phyloP scores from a whole-genome alignment of 1,140 invertebrate species.

The Acromyrmex charruanus region DNA sequence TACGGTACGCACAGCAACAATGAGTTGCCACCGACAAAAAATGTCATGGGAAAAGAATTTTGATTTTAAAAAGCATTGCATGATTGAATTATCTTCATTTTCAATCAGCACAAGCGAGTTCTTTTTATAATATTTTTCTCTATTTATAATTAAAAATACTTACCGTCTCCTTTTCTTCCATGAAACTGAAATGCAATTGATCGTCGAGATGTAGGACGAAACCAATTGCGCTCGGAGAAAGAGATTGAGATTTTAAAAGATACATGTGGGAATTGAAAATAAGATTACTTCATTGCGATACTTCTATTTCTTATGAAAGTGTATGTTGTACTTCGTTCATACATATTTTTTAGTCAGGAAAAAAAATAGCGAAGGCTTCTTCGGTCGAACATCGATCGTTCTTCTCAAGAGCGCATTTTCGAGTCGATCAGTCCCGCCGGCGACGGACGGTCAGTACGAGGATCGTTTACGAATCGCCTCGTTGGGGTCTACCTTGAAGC shows the following conservation, averaged over 20 bases:
- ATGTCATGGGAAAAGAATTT: background rate
- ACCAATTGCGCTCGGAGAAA: background rate
- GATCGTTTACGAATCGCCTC: slow-evolving; percentile 71
- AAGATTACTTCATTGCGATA: slow-evolving; percentile 31
- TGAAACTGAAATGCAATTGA: background rate
- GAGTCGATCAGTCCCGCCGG: slow-evolving; percentile 53
- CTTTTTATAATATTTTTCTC: background rate
- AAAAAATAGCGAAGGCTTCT: background rate
- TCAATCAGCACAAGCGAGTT: background rate
- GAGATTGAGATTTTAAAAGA: background rate
- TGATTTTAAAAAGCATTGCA: background rate
- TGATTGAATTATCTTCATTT: background rate
- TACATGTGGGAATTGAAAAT: background rate
- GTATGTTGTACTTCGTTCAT: slow-evolving; percentile 25
- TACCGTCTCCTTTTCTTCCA: background rate
- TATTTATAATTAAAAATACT: background rate
- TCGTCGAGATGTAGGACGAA: background rate
- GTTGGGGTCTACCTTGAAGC: slow-evolving; percentile 1
- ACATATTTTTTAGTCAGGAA: background rate
- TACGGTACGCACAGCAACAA: slow-evolving; percentile 4
- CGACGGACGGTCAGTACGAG: slow-evolving; percentile 70
- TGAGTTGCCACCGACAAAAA: background rate
- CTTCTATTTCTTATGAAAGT: slow-evolving; percentile 1
- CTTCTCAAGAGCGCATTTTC: slow-evolving; percentile 60
- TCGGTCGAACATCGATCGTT: slow-evolving; percentile 52